These are phyloP conservation scores for Lepetodrilus schrolli DNA, from an alignment of 2,888 invertebrate genomes.

Conservation along the genomic window DNA sequence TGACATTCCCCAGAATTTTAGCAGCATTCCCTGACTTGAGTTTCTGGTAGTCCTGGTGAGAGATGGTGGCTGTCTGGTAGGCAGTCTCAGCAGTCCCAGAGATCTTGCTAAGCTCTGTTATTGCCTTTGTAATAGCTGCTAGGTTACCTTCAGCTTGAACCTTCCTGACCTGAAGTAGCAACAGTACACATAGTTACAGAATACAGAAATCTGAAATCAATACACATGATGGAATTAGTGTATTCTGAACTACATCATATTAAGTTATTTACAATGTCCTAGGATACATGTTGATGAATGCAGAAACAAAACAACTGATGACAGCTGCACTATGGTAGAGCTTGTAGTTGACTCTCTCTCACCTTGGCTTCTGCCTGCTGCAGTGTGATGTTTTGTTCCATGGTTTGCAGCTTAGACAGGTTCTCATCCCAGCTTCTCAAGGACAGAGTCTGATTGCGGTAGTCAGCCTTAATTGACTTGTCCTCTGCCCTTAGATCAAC, in stretches of 20 bases:
- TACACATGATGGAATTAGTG: not conserved
- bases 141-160: not conserved
- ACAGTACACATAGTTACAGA: too few relatives aligned
- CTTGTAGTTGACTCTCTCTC: too few relatives aligned
- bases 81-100: not conserved
- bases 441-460: not conserved
- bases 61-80: not conserved
- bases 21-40: not conserved
- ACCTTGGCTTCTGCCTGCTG: constrained; percentile 2
- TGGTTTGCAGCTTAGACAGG: not conserved
- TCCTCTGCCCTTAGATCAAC: not conserved
- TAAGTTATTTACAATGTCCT: too few relatives aligned
- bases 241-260: too few relatives aligned
- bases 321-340: too few relatives aligned
- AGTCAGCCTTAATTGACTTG: not conserved
- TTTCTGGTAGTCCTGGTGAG: not conserved
- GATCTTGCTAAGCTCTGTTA: not conserved
- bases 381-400: not conserved
- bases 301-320: too few relatives aligned
- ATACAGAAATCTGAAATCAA: too few relatives aligned
- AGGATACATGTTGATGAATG: too few relatives aligned
- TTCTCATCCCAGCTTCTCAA: not conserved
- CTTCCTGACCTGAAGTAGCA: not conserved
- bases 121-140: not conserved
- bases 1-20: not conserved